phyloP scores from a whole-genome alignment of 37 sponge, comb jelly and placozoan species.

The Dysidea cf. avara region DNA sequence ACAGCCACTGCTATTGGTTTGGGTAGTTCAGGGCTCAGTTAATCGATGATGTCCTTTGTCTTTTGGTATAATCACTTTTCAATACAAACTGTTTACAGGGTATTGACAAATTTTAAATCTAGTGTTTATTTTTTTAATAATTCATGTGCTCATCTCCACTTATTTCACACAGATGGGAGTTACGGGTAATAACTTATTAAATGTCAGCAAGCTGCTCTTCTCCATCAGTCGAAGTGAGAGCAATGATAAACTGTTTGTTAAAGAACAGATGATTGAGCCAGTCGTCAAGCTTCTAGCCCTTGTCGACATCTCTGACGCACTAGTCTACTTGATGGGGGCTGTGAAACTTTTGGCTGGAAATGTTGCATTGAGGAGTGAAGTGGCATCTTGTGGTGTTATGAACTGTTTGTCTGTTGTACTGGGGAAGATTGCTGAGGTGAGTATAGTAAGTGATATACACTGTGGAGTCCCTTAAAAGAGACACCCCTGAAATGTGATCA shows the following conservation, averaged over 20 bases:
- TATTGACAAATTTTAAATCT: no score
- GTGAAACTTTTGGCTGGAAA: slow-evolving; percentile 68
- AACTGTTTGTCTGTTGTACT: not conserved
- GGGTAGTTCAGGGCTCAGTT: no score
- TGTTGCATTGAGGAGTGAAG: slow-evolving; percentile 34
- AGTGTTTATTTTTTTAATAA: not conserved
- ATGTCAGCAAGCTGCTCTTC: slow-evolving; percentile 79
- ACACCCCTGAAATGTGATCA: no score
- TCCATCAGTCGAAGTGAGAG: slow-evolving; percentile 50
- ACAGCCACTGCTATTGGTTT: no score
- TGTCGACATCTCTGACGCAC: slow-evolving; percentile 48
- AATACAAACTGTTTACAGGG: no score
- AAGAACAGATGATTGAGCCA: slow-evolving; percentile 49
- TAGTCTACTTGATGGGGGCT: slow-evolving; percentile 75
- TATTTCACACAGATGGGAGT: slow-evolving; percentile 72
- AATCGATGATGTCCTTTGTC: no score
- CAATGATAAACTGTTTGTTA: slow-evolving; percentile 60
- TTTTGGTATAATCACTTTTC: no score
- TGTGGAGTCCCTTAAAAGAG: no score
- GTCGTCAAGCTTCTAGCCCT: slow-evolving; percentile 36
- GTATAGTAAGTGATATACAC: not conserved
- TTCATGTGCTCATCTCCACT: not conserved
- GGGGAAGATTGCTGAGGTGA: slow-evolving; percentile 9
- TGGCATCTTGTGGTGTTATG: slow-evolving; percentile 33
- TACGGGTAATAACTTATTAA: slow-evolving; percentile 76